Evolutionary conservation across 2,113 vertebrate species (phyloP), one percentile per base, ranked within the genome.

Genomic region (Platysternon megacephalum): DNA sequence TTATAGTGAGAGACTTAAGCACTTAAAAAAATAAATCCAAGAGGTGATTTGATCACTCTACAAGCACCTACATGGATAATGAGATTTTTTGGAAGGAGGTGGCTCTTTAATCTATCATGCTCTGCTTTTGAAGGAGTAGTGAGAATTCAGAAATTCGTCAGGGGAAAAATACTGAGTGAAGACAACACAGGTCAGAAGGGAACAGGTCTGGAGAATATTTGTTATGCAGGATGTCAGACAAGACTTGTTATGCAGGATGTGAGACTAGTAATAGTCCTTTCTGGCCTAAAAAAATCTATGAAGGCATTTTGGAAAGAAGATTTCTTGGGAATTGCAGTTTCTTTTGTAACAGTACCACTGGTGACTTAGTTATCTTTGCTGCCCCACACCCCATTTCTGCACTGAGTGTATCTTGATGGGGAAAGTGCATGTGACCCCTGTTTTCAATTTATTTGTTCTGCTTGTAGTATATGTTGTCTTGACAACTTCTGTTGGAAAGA

Each of bases 281-380:
- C 35, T 55, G 81, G 24, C 6, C 10, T 19, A 46, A 19, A 46
- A 19, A 87, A 84, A 94, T 6, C 16, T 11, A 1, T 29, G 5
- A n/a, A 12, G 56, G 32, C 11, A 72, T 16, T 68, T n/a, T 35
- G 61, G 16, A 68, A 68, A 68, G 16, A n/a, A 68, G 61, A n/a
- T 21, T 90, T 84, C 44, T 85, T 9, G n/a, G 42, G 17, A 21
- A 17, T 11, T 51, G 6, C 3, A 12, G 9, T 11, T 91, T 65
- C 28, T 88, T 28, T 39, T 93, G 5, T 24, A 21, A 16, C 0
- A 0, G 6, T 12, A 42, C 1, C 4, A 29, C 29, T 61, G 29
- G 28, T 61, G 12, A 32, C 58, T 61, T 61, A 32, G 29, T 13
- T 61, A 61, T 28, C 56, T 61, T 61, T 32, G 29, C 26, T 28